These are phyloP conservation scores for Apomyelois bistriatella DNA, from an alignment of 2,888 invertebrate genomes.

Conservation along the genomic window DNA sequence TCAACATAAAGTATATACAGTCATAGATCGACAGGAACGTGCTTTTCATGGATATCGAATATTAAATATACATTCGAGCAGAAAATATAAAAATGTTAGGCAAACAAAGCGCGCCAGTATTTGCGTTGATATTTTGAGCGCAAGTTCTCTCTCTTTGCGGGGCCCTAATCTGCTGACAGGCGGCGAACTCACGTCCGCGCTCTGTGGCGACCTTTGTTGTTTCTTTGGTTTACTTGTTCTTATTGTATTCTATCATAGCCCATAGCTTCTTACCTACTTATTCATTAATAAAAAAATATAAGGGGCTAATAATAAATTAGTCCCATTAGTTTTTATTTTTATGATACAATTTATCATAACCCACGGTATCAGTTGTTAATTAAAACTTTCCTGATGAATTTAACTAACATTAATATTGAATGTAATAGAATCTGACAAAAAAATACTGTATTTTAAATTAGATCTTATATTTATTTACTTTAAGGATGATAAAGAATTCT, in stretches of 20 bases:
- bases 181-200: constrained; percentile 58
- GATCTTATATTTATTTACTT: no score
- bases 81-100: constrained; percentile 62
- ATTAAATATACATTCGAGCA: constrained; percentile 25
- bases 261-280: not conserved
- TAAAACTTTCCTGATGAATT: no score
- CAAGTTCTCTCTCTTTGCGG: constrained; percentile 64
- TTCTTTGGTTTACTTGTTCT: constrained; percentile 56
- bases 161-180: constrained; percentile 65
- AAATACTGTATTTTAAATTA: no score
- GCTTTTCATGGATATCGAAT: constrained; percentile 45
- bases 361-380: no score
- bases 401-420: no score
- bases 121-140: constrained; percentile 61
- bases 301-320: no score
- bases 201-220: constrained; percentile 52
- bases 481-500: no score
- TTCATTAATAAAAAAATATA: no score
- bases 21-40: constrained; percentile 36
- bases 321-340: no score
- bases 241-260: constrained; percentile 18
- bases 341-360: no score
- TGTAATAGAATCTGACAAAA: no score
- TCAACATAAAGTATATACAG: not conserved
- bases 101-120: constrained; percentile 65